A percentile compares a stretch with the other conserved stretches of the same genome.
Conservation (phyloP, 2,113 vertebrate species). For the Gambusia holbrooki region DNA sequence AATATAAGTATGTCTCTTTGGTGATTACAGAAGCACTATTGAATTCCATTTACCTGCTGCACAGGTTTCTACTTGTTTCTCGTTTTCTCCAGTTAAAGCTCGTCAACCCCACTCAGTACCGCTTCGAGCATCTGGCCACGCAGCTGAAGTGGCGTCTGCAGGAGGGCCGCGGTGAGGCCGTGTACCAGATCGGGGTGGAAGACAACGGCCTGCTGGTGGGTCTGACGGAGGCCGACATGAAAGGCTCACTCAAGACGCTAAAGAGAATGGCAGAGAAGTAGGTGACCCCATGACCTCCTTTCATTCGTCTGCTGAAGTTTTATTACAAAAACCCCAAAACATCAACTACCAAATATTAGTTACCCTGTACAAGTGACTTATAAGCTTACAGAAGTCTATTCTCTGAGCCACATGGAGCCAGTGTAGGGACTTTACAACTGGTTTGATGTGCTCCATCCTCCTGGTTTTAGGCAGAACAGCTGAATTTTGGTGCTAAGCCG, state of each 20-base stretch:
- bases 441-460: too few species aligned
- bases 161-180: conserved; percentile 94
- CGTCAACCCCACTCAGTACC: conserved; percentile 94
- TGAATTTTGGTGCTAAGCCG: too few species aligned
- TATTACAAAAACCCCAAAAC: too few species aligned
- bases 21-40: neutral
- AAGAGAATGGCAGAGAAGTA: conserved; percentile 98
- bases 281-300: neutral
- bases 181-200: conserved; percentile 97
- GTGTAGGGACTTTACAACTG: too few species aligned
- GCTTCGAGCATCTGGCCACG: conserved; percentile 96
- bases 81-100: conserved; percentile 86
- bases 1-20: neutral
- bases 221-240: conserved; percentile 92
- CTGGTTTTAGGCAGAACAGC: too few species aligned
- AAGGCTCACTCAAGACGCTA: conserved; percentile 90
- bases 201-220: conserved; percentile 96
- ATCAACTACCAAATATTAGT: too few species aligned
- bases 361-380: too few species aligned
- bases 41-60: neutral
- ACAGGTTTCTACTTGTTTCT: neutral
- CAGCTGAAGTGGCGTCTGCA: conserved; percentile 98
- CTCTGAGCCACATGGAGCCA: too few species aligned
- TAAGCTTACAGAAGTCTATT: too few species aligned
- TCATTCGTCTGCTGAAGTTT: neutral